Evolutionary conservation across 2,888 invertebrate species (phyloP).

Genomic region (Bellardia bayeri): DNA sequence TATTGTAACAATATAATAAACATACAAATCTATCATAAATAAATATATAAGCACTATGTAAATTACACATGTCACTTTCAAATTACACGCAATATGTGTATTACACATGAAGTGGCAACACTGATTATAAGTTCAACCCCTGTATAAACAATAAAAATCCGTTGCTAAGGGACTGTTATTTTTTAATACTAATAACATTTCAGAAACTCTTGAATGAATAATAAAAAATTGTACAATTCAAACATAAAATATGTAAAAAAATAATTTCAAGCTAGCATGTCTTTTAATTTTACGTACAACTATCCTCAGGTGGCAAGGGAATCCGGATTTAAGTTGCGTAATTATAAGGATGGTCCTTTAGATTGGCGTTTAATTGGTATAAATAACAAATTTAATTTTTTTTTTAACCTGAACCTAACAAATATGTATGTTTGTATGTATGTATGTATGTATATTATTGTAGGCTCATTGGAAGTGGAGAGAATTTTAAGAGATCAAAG

Average conservation of each 20-base stretch:
- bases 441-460: neutral
- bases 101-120: too few species aligned
- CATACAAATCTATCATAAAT: too few species aligned
- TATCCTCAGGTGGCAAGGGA: conserved; percentile 83
- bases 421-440: neutral
- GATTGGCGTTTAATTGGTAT: conserved; percentile 83
- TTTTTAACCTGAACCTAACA: neutral
- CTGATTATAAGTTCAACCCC: conserved; percentile 2
- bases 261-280: conserved; percentile 70
- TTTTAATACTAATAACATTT: neutral
- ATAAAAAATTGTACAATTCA: neutral
- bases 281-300: conserved; percentile 77
- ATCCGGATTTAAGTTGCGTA: conserved; percentile 81
- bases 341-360: conserved; percentile 80
- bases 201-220: neutral
- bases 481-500: conserved; percentile 81
- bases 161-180: conserved; percentile 75
- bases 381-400: neutral
- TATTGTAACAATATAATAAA: too few species aligned
- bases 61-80: too few species aligned
- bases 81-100: too few species aligned
- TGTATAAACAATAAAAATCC: neutral
- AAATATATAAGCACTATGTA: too few species aligned
- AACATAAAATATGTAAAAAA: too few species aligned
- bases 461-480: conserved; percentile 82